Evolutionary conservation across 2,113 vertebrate species (phyloP).

Genomic region (Dolichallabes microphthalmus): DNA sequence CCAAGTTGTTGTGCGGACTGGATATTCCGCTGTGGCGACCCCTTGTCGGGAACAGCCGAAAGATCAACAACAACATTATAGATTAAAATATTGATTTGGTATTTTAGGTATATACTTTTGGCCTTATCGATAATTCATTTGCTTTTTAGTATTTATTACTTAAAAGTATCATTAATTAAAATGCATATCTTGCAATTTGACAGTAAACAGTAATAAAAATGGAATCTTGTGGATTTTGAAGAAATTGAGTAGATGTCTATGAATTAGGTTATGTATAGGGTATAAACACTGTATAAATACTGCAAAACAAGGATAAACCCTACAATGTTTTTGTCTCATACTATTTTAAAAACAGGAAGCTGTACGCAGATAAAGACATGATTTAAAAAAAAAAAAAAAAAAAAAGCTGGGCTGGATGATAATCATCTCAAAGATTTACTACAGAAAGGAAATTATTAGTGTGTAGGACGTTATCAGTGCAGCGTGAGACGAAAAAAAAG

Average conservation of each 20-base stretch:
- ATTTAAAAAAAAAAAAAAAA: too few relatives aligned
- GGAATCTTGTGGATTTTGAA: background rate
- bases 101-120: too few relatives aligned
- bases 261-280: background rate
- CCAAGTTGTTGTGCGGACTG: too few relatives aligned
- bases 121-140: too few relatives aligned
- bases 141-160: too few relatives aligned
- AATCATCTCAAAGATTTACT: background rate
- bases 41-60: too few relatives aligned
- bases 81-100: too few relatives aligned
- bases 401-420: background rate
- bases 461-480: conserved; percentile 10
- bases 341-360: background rate
- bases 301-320: background rate
- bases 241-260: background rate
- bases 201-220: too few relatives aligned
- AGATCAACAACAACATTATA: too few relatives aligned
- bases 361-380: background rate
- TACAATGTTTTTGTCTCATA: background rate
- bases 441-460: background rate
- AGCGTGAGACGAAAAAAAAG: background rate
- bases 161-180: too few relatives aligned
- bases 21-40: too few relatives aligned
- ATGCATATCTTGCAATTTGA: too few relatives aligned
- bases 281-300: background rate